Percentiles rank a stretch among this genome's conserved stretches.
Conservation (phyloP, 2,888 invertebrate genomes). For the Fissipunctia ypsillon region DNA sequence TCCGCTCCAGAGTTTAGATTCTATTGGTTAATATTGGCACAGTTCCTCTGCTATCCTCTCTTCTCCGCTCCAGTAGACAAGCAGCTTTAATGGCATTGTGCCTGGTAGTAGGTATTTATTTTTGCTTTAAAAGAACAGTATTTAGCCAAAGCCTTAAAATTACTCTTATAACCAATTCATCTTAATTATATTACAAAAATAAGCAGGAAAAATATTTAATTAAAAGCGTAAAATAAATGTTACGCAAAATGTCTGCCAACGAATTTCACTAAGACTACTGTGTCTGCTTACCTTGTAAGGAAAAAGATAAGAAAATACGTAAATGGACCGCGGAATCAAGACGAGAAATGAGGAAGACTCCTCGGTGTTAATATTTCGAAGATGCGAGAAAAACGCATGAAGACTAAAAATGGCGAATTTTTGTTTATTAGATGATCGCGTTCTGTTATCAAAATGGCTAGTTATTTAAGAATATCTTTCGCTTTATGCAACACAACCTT, state of each 20-base stretch:
- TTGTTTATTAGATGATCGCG: slow-evolving; percentile 21
- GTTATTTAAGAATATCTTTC: background rate
- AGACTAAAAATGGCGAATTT: slow-evolving; percentile 24
- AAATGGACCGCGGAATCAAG: slow-evolving; percentile 37
- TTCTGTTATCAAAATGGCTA: slow-evolving; percentile 19
- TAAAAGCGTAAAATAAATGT: slow-evolving; percentile 43
- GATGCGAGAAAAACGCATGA: slow-evolving; percentile 16
- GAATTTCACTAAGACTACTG: slow-evolving; percentile 38
- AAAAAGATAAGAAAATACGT: slow-evolving; percentile 61
- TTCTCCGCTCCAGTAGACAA: no score
- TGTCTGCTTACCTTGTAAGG: slow-evolving; percentile 41
- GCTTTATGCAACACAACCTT: background rate
- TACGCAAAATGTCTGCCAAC: slow-evolving; percentile 35
- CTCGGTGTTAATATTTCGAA: slow-evolving; percentile 49
- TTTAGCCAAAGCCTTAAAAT: slow-evolving; percentile 3
- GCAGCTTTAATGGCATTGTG: background rate
- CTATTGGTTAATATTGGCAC: no score
- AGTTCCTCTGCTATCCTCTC: no score
- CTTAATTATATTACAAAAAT: slow-evolving; percentile 7
- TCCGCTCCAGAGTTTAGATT: no score
- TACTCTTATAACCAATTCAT: slow-evolving; percentile 20
- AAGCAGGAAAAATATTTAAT: slow-evolving; percentile 52
- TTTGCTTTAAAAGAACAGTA: background rate
- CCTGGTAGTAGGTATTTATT: background rate
- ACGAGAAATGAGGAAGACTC: slow-evolving; percentile 41